Conservation (phyloP, 2,888 invertebrate species). For the Drosophila testacea region DNA sequence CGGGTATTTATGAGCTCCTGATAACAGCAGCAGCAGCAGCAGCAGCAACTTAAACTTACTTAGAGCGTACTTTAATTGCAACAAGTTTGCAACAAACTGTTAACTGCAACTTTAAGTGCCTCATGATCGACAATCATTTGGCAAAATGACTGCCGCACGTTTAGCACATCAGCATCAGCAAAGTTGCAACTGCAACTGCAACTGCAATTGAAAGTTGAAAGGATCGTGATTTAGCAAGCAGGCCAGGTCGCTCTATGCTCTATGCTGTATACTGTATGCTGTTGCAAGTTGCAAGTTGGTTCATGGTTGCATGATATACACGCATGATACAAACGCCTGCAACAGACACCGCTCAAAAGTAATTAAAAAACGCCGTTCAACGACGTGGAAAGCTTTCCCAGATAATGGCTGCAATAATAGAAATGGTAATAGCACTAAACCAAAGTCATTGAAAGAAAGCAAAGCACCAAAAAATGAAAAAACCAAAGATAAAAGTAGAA, state of each 20-base stretch:
- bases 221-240: constrained; percentile 58
- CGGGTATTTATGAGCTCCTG: constrained; percentile 57
- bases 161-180: constrained; percentile 76
- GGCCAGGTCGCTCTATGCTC: constrained; percentile 30
- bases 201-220: constrained; percentile 41
- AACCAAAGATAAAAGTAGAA: constrained; percentile 11
- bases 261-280: background rate
- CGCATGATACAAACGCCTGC: constrained; percentile 58
- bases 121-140: constrained; percentile 83
- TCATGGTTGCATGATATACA: constrained; percentile 59
- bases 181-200: constrained; percentile 10
- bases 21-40: constrained; percentile 13
- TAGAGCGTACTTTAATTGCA: constrained; percentile 53
- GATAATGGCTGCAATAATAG: constrained; percentile 69
- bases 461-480: constrained; percentile 28
- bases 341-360: constrained; percentile 55
- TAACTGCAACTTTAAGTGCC: constrained; percentile 55
- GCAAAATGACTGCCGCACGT: constrained; percentile 82
- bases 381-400: constrained; percentile 60
- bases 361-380: constrained; percentile 65
- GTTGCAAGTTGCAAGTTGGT: constrained; percentile 10
- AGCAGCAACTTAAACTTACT: background rate
- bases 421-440: constrained; percentile 62
- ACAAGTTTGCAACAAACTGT: constrained; percentile 34
- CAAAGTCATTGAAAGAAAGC: constrained; percentile 46